phyloP scores from a whole-genome alignment of 2,113 vertebrate genomes.

The Percina caprodes region DNA sequence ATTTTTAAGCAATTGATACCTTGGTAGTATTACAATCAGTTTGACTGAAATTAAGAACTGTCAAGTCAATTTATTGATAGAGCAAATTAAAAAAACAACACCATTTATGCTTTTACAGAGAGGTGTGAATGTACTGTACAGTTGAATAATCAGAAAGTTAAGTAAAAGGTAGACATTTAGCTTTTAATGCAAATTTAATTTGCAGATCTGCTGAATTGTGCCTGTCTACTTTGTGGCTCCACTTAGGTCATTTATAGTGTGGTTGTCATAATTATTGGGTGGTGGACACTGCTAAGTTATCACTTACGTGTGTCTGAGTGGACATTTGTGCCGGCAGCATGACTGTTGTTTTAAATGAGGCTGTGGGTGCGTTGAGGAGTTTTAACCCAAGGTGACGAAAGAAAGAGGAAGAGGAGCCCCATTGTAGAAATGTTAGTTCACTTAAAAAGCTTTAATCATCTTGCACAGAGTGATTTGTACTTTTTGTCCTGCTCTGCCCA shows the following conservation, averaged over 20 bases:
- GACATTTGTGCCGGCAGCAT: conserved; percentile 21
- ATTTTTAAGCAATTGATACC: conserved; percentile 9
- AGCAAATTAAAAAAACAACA: not conserved
- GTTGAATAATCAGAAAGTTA: not conserved
- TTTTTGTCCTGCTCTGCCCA: not conserved
- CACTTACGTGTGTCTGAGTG: conserved; percentile 37
- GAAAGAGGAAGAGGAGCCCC: not conserved
- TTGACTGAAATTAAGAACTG: not conserved
- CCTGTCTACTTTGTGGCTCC: conserved; percentile 28
- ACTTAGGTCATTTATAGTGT: conserved; percentile 27
- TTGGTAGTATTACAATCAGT: not conserved
- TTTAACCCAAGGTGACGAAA: not conserved
- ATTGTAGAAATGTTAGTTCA: not conserved
- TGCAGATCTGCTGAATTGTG: conserved; percentile 39
- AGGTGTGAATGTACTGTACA: not conserved
- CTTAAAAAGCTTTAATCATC: not conserved
- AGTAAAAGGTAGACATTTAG: not conserved
- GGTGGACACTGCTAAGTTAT: conserved; percentile 51
- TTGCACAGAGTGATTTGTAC: not conserved
- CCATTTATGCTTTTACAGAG: not conserved
- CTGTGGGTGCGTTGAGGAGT: not conserved
- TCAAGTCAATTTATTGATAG: not conserved
- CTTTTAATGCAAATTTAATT: not conserved
- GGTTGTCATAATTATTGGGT: conserved; percentile 52
- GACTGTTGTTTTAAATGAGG: conserved; percentile 33